phyloP scores from a whole-genome alignment of 2,113 vertebrate species.

The Oreochromis niloticus region DNA sequence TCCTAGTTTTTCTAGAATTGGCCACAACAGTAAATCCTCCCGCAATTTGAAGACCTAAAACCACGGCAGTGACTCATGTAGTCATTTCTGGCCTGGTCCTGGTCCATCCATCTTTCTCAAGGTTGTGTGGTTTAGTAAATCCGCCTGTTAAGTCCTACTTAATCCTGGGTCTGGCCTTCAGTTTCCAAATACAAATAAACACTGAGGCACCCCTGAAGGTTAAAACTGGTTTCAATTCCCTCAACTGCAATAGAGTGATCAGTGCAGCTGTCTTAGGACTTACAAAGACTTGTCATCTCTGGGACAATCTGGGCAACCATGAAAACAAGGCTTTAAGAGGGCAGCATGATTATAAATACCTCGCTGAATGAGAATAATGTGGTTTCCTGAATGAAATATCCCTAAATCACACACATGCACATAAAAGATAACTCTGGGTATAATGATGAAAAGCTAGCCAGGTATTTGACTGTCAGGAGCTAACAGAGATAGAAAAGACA shows the following conservation, averaged over 20 bases:
- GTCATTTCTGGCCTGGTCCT: not conserved
- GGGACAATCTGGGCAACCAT: not conserved
- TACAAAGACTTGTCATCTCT: not conserved
- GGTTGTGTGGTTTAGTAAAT: not conserved
- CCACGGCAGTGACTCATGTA: not conserved
- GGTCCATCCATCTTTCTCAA: not conserved
- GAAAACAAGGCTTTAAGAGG: not conserved
- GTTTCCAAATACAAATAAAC: not conserved
- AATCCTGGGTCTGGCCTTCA: not conserved
- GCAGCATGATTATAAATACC: not conserved
- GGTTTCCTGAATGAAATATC: not conserved
- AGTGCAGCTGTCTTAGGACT: not conserved
- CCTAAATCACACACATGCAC: not conserved
- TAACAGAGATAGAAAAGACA: not conserved
- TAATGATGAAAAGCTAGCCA: not conserved
- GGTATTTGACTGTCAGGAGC: not conserved
- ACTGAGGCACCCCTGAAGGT: not conserved
- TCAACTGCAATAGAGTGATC: not conserved
- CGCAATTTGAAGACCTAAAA: not conserved
- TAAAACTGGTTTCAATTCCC: not conserved
- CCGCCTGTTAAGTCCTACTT: not conserved
- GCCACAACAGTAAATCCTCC: not conserved
- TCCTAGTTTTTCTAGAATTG: not conserved
- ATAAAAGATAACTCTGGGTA: not conserved
- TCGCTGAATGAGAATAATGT: not conserved